These are phyloP conservation scores for Trachemys scripta DNA, from an alignment of 2,113 vertebrate genomes.

Conservation along the genomic window DNA sequence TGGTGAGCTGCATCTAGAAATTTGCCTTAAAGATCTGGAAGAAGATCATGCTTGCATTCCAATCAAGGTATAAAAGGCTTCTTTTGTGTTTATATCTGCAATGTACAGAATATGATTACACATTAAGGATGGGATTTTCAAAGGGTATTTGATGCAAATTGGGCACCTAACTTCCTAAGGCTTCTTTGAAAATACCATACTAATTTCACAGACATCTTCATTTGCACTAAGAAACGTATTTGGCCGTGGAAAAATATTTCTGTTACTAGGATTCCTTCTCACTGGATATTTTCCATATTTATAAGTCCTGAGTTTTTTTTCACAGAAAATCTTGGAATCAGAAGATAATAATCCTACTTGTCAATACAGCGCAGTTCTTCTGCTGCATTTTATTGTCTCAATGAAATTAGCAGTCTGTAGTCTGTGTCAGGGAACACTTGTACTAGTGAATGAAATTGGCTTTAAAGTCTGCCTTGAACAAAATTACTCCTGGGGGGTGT, in stretches of 20 bases:
- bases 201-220: background rate
- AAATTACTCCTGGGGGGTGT: no score
- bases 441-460: background rate
- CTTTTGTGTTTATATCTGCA: background rate
- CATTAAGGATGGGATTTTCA: background rate
- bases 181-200: background rate
- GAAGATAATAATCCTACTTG: background rate
- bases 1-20: slow-evolving; percentile 77
- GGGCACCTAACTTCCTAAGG: background rate
- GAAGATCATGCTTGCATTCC: slow-evolving; percentile 79
- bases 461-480: background rate
- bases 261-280: background rate
- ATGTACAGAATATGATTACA: background rate
- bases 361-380: background rate
- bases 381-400: background rate
- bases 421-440: background rate
- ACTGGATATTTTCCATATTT: background rate
- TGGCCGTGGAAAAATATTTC: background rate
- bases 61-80: slow-evolving; percentile 57
- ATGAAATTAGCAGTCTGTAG: background rate
- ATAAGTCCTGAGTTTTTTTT: no score
- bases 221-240: background rate
- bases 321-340: background rate
- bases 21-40: slow-evolving; percentile 78
- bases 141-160: background rate